Conservation (phyloP, 2,113 vertebrate genomes). For the Connochaetes taurinus region DNA sequence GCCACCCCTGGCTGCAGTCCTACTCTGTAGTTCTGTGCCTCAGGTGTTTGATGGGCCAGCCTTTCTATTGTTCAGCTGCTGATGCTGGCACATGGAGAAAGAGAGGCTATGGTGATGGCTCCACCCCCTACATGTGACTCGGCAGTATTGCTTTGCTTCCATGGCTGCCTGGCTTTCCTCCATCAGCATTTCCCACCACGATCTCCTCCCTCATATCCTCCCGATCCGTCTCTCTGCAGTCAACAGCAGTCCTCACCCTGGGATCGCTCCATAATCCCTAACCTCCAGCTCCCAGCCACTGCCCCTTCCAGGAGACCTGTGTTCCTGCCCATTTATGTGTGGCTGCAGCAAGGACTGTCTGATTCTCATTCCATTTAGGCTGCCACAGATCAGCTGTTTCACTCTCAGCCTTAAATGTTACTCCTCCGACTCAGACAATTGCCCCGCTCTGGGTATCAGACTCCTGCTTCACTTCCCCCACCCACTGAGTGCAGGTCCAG, state of each 20-base stretch:
- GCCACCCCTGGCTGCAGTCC: accelerated
- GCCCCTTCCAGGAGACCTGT: not conserved
- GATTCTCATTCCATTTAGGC: not conserved
- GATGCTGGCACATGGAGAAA: not conserved
- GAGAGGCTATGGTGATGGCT: not conserved
- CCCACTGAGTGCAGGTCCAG: no score
- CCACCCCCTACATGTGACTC: not conserved
- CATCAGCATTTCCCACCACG: not conserved
- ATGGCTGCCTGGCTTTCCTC: not conserved
- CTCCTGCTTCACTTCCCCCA: not conserved
- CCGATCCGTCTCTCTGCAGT: not conserved
- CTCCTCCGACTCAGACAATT: not conserved
- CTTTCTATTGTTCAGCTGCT: not conserved
- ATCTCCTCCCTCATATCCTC: not conserved
- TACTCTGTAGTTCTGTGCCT: not conserved
- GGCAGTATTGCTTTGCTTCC: not conserved
- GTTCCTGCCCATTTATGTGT: not conserved
- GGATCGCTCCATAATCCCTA: not conserved
- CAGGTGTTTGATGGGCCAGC: not conserved
- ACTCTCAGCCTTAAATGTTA: not conserved
- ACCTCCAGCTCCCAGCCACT: not conserved
- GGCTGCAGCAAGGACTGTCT: not conserved
- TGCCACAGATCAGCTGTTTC: not conserved
- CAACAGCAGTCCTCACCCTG: not conserved
- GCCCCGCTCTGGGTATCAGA: not conserved